phyloP scores from a whole-genome alignment of 2,888 invertebrate species.

The Corbicula japonica region DNA sequence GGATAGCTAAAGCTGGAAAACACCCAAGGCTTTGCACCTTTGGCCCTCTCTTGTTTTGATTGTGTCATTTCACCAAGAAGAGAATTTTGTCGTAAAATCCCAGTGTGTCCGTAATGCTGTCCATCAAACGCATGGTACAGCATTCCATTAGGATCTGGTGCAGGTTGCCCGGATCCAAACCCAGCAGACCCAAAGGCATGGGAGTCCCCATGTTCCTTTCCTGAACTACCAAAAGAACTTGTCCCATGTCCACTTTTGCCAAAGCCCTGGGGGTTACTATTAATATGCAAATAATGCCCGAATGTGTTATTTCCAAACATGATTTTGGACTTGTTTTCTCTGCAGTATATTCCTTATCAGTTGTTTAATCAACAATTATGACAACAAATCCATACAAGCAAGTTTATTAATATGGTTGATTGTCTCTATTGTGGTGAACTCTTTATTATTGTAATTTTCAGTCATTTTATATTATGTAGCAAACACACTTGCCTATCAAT shows the following conservation, averaged over 20 bases:
- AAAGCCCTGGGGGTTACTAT: slow-evolving; percentile 18
- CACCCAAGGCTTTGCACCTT: slow-evolving; percentile 42
- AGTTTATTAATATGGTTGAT: too few relatives aligned
- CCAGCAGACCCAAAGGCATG: slow-evolving; percentile 23
- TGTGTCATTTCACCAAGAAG: slow-evolving; percentile 60
- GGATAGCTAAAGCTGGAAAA: slow-evolving; percentile 51
- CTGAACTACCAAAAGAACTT: slow-evolving; percentile 6
- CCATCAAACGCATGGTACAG: slow-evolving; percentile 22
- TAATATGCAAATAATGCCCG: slow-evolving; percentile 48
- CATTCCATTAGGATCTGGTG: slow-evolving; percentile 16
- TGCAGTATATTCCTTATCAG: too few relatives aligned
- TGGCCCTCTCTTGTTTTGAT: slow-evolving; percentile 50
- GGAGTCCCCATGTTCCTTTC: background rate
- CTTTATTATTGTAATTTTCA: too few relatives aligned
- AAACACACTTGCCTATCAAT: too few relatives aligned
- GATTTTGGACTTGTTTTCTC: background rate
- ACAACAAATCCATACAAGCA: too few relatives aligned
- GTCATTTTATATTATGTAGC: too few relatives aligned
- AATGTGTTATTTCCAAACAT: slow-evolving; percentile 62
- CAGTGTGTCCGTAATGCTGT: slow-evolving; percentile 18
- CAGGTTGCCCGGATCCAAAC: slow-evolving; percentile 17
- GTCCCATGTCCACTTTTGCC: slow-evolving; percentile 10
- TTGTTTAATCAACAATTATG: too few relatives aligned
- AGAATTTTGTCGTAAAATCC: slow-evolving; percentile 53
- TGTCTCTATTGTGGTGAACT: too few relatives aligned